Base-by-base conservation (phyloP, 2,888 invertebrate species). In the Eulithis prunata region DNA sequence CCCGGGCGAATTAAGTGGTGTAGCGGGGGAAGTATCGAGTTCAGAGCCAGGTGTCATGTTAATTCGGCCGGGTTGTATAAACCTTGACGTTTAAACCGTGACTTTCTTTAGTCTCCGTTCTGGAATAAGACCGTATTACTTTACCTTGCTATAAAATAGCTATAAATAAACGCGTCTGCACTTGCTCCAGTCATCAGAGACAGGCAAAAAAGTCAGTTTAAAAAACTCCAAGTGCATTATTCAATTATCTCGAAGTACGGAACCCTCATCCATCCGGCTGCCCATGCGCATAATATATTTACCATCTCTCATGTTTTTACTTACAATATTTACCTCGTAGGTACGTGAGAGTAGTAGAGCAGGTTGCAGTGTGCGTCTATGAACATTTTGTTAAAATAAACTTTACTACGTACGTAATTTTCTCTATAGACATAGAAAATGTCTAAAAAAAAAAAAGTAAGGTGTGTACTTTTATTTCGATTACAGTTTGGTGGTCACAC, bases 181-280 rank as follows among this genome's bases (percentile, higher is more conserved):
- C 49, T 49, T 21, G 21, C 21, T 21, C 21, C 49, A 13, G 14
- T 14, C 14, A 14, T 21, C 49, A 49, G 47, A 10, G 10, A 49
- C 21, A 3, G 10, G 47, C 21, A 7, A 45, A 47, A 47, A 13
- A 47, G 0, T 8, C 41, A 41, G 10, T 41, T 12, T 1, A 12
- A n/a, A 45, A 47, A 47, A 47, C 14, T 47, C 54, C 41, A 41
- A 45, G 12, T 13, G 41, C 52, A 43, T 8, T 36, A 53, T 49
- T 53, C 57, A 63, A 64, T 67, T 67, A 67, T 57, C 49, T 54
- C 21, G 67, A 60, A 63, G 47, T 63, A 63, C 67, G 67, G 63
- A 63, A 67, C 63, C 56, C 49, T 60, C 47, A 8, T 47, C 57
- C 60, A 63, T 14, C 11, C 55, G 67, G 45, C 57, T 67, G 67